Conservation (phyloP, 2,797 vertebrate species). For the Sarcophilus harrisii region DNA sequence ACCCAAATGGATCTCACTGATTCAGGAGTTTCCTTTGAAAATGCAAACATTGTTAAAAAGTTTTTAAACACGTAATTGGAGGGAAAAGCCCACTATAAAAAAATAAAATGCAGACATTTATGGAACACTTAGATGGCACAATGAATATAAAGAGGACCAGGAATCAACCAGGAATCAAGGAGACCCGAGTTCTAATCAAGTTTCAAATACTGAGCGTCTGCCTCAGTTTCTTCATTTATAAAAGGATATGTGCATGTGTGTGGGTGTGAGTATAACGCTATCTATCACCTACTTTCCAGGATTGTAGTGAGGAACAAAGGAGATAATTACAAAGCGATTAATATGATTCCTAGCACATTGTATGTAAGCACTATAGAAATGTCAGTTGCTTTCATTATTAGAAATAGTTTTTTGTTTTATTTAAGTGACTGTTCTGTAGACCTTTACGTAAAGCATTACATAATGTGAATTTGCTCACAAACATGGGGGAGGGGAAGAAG, state of each 20-base stretch:
- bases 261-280: neutral
- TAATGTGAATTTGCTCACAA: neutral
- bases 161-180: neutral
- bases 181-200: neutral
- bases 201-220: neutral
- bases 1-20: neutral
- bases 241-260: no score
- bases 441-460: neutral
- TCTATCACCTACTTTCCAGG: neutral
- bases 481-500: neutral
- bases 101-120: neutral
- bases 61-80: neutral
- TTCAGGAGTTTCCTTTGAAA: neutral
- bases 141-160: neutral
- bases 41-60: neutral
- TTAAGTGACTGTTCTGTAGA: neutral
- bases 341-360: neutral
- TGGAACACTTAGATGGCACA: neutral
- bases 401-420: neutral
- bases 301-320: neutral
- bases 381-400: neutral
- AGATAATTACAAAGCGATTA: neutral
- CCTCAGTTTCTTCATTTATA: neutral
- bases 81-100: neutral
- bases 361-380: neutral